Conservation (phyloP, 2,888 invertebrate genomes). For the Ctenicera cuprea region DNA sequence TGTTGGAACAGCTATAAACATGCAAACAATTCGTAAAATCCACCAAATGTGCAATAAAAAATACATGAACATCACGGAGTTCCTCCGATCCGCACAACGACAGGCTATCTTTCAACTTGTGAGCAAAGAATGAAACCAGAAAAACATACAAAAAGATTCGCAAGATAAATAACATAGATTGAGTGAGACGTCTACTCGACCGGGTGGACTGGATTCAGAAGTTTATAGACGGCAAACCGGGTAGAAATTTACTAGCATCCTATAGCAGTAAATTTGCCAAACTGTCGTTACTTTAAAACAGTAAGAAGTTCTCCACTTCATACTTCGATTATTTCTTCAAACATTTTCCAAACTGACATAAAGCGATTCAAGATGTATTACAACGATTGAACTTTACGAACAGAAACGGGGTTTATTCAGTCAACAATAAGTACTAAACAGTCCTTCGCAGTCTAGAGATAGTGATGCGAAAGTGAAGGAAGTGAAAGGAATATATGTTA, state of each 20-base stretch:
- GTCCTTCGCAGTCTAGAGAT: background rate
- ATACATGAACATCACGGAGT: constrained; percentile 32
- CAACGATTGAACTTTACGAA: constrained; percentile 17
- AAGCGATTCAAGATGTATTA: constrained; percentile 31
- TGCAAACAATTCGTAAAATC: constrained; percentile 35
- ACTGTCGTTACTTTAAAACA: constrained; percentile 52
- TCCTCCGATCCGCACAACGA: constrained; percentile 27
- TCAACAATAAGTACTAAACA: constrained; percentile 17
- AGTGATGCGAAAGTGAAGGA: background rate
- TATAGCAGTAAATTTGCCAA: constrained; percentile 50
- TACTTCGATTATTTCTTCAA: constrained; percentile 43
- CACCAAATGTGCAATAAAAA: constrained; percentile 31
- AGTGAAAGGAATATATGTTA: background rate
- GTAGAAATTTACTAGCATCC: constrained; percentile 51
- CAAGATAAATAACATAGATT: constrained; percentile 63
- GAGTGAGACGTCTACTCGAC: constrained; percentile 59
- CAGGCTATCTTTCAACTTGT: constrained; percentile 42
- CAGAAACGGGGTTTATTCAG: background rate
- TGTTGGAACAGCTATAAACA: constrained; percentile 13
- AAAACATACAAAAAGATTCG: constrained; percentile 57
- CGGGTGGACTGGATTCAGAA: constrained; percentile 57
- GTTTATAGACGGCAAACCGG: constrained; percentile 51
- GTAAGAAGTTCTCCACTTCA: constrained; percentile 48
- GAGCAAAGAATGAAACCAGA: constrained; percentile 49
- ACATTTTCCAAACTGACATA: constrained; percentile 40